phyloP scores from a whole-genome alignment of 2,888 invertebrate species.

The Cheilosia pagana region DNA sequence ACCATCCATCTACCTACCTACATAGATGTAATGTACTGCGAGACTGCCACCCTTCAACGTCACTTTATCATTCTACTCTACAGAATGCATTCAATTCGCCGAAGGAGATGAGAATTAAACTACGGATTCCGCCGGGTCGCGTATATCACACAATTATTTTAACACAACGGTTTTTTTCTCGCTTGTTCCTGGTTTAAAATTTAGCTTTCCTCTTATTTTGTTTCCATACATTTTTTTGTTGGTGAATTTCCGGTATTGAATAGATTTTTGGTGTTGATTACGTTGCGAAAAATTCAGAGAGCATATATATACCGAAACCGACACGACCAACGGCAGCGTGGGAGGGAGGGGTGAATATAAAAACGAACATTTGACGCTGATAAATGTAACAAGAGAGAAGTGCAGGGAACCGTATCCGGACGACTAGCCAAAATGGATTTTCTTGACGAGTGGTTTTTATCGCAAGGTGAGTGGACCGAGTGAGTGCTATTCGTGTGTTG shows the following conservation, averaged over 20 bases:
- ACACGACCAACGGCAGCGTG: neutral
- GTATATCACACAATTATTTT: constrained; percentile 52
- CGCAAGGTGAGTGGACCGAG: constrained; percentile 80
- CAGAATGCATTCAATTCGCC: constrained; percentile 49
- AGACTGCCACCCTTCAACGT: constrained; percentile 8
- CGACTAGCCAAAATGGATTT: constrained; percentile 79
- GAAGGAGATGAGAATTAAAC: constrained; percentile 52
- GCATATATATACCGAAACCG: neutral
- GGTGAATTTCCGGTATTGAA: constrained; percentile 43
- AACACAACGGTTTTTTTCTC: constrained; percentile 29
- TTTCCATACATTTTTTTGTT: constrained; percentile 1
- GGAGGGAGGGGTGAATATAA: constrained; percentile 24
- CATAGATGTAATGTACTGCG: neutral
- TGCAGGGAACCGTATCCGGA: constrained; percentile 52
- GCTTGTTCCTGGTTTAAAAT: constrained; percentile 31
- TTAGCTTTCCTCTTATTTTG: constrained; percentile 23
- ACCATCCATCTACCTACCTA: constrained; percentile 26
- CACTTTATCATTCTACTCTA: constrained; percentile 19
- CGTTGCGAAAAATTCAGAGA: constrained; percentile 44
- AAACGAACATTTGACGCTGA: constrained; percentile 60
- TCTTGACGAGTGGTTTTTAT: constrained; percentile 83
- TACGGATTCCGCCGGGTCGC: constrained; percentile 52
- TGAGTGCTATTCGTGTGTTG: constrained; percentile 47
- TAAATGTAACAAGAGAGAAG: constrained; percentile 66
- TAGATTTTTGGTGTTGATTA: constrained; percentile 56